A percentile compares a stretch with the other conserved stretches of the same genome.
Evolutionary conservation across 2,797 vertebrate genomes (phyloP).

Genomic region (Carapus acus): DNA sequence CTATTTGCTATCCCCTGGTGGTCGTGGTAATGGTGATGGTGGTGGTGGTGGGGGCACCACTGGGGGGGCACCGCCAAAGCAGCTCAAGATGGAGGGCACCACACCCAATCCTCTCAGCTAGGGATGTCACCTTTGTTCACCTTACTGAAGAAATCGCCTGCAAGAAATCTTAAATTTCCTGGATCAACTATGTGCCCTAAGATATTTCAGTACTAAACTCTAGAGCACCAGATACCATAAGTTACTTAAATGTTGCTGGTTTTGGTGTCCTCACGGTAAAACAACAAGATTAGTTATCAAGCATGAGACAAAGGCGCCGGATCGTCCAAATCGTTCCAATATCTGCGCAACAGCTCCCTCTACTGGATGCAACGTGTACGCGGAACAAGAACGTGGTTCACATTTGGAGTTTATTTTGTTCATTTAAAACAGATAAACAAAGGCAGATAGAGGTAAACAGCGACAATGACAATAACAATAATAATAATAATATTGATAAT

Average conservation of each 20-base stretch:
- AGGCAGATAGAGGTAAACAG: constrained; percentile 11
- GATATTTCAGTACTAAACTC: too few relatives aligned
- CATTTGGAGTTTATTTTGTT: constrained; percentile 7
- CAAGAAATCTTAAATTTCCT: too few relatives aligned
- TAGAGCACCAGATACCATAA: too few relatives aligned
- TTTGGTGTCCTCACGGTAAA: too few relatives aligned
- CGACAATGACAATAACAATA: constrained; percentile 14
- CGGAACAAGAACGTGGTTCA: neutral
- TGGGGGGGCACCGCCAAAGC: constrained; percentile 22
- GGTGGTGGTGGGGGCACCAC: too few relatives aligned
- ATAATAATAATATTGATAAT: constrained; percentile 11
- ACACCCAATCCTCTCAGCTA: constrained; percentile 30
- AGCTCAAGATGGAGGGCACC: constrained; percentile 29
- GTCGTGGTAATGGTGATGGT: too few relatives aligned
- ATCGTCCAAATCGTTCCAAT: neutral
- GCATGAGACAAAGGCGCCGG: too few relatives aligned
- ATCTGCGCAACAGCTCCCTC: constrained; percentile 50
- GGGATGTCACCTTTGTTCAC: constrained; percentile 7
- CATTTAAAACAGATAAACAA: too few relatives aligned
- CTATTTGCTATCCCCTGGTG: constrained; percentile 49
- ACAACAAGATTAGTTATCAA: too few relatives aligned
- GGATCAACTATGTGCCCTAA: too few relatives aligned
- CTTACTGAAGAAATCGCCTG: neutral
- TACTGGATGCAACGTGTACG: neutral
- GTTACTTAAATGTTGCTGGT: constrained; percentile 3